Evolutionary conservation across 2,113 vertebrate genomes (phyloP), one percentile per base, ranked within the genome.

Genomic region (Romanogobio albipinnatus): DNA sequence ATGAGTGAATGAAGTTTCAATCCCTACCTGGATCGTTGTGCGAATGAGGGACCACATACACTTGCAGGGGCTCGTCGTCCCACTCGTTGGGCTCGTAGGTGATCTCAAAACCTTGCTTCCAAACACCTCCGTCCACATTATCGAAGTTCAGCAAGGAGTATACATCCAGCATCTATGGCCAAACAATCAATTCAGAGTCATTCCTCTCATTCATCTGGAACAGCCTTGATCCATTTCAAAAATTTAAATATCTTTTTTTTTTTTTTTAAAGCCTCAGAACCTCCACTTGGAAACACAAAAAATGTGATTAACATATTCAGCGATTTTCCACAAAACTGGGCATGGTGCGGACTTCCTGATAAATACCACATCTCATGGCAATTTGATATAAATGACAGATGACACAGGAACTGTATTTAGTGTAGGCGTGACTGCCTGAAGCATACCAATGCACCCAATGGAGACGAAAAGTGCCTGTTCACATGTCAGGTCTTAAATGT

Each of bases 61-160:
- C 97, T 91, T 98, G 97, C 43, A 99, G 91, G 0, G 94, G 95
- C 66, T 98, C 96, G 0, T 87, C 3, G n/a, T 98, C 96, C 98
- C 98, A 99, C 90, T 99, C 98, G 0, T 90, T 92, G 0, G 96
- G 93, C 15, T 97, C 94, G 0, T 98, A 99, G 15, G 96, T 95
- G 89, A 99, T 99, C 68, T 99, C 98, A 0, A 99, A 99, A 85
- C 98, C 98, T 88, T 99, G 98, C 88, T 97, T 98, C 98, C 98
- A 99, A n/a, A 97, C 98, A 0, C 98, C 98, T 0, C 98, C 98
- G 0, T 99, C 98, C 86, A 96, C 93, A 47, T 99, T 99, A 93
- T 99, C 97, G 61, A 98, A 99, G 0, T 96, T 96, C 88, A 99
- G 91, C 81, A 96, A 89, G 39, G 97, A 96, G 5, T 96, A 96